Evolutionary conservation across 2,888 invertebrate genomes (phyloP), one percentile per base, ranked within the genome.

Genomic region (Sceliomorpha sp.): DNA sequence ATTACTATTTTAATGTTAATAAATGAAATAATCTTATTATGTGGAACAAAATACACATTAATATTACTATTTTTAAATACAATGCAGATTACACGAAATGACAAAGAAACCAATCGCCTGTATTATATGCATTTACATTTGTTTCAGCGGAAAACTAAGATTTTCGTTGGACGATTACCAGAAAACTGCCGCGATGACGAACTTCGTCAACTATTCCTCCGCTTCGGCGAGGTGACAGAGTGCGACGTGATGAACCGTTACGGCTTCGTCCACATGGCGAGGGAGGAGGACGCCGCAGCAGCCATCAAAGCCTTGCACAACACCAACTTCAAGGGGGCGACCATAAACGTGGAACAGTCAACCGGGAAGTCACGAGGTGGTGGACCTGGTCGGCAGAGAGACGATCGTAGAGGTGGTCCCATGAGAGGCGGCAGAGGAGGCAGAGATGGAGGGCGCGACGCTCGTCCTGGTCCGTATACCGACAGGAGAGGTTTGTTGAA

Each of bases 171-270:
- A 73, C 96, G 97, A 89, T 89, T 98, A 85, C 95, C 96, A 59
- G 94, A 94, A 79, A 94, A 94, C 79, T 95, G 96, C 74, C 94
- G 94, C 80, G 93, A 94, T 53, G 94, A 95, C 79, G 96, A 97
- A 80, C 90, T 97, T 37, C 91, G 94, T 39, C 92, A 92, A 73
- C 90, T 97, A 44, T 98, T 98, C 89, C 93, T 95, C 75, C 93
- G 94, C 48, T 96, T 94, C 88, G 97, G 97, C 37, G 91, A 91
- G 55, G 97, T 98, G 3, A 95, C 95, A 10, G 98, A 98, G 89
- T 97, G 97, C 88, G 98, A 98, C 86, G 95, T 98, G 60, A 94
- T 98, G 90, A 97, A 97, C 88, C 93, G 96, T 67, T 98, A 96
- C 88, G 98, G 97, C 6, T 98, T 98, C 89, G 95, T 98, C 44